These are phyloP conservation scores for Myotis davidii DNA, from an alignment of 2,113 vertebrate species.

Conservation along the genomic window DNA sequence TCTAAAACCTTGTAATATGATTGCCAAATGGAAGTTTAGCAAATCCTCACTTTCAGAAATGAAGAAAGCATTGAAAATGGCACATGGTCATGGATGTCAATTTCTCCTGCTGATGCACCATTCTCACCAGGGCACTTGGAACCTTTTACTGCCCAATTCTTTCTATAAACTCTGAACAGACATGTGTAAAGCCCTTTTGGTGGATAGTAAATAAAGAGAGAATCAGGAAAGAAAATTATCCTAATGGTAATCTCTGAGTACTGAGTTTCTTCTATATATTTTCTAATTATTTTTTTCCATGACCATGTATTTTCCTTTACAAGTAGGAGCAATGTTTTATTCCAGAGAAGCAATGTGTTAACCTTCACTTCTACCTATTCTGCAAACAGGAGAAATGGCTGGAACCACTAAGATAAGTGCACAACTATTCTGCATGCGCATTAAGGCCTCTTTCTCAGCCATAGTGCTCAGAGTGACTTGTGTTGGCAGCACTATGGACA, in stretches of 20 bases:
- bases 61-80: neutral
- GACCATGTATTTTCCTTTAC: neutral
- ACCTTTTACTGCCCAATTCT: neutral
- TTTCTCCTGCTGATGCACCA: neutral
- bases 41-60: neutral
- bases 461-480: neutral
- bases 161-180: neutral
- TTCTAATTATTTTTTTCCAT: neutral
- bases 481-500: neutral
- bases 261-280: neutral
- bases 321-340: neutral
- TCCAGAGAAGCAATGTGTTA: neutral
- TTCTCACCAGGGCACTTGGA: neutral
- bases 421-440: neutral
- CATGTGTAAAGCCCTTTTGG: rapidly evolving
- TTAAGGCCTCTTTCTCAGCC: neutral
- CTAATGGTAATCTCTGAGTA: neutral
- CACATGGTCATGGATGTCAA: neutral
- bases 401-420: neutral
- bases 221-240: neutral
- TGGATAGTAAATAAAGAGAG: neutral
- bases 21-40: neutral
- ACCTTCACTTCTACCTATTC: neutral
- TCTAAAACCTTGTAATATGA: neutral
- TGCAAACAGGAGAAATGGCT: neutral